Base-by-base conservation (phyloP, 2,797 vertebrate genomes). In the Clarias pachynema region DNA sequence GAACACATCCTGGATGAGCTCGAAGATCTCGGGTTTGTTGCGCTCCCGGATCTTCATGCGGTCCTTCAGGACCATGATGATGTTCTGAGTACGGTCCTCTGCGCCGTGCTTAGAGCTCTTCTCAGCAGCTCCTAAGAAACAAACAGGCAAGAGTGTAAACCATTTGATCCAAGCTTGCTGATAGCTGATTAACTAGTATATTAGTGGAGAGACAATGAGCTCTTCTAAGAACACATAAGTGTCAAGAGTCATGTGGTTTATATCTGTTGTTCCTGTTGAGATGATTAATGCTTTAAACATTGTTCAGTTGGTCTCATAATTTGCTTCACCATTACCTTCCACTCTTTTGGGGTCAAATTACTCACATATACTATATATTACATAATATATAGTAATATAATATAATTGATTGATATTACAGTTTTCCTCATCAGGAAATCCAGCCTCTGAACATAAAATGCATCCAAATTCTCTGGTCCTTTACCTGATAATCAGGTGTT, bases 21-120 rank as follows among this genome's bases (percentile, higher is more conserved):
- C 98, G 75, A 99, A 99, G 91, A 99, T 99, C 94, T 99, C 98
- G 0, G 98, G 98, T 86, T 99, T 99, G 94, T 99, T 99, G 89
- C 98, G 94, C 91, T 99, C 98, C 3, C 98, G 95, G 93, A 99
- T 99, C 94, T 99, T 99, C 98, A 99, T 99, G 86, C 98, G 97
- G 91, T 99, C 98, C 90, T 99, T 99, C 82, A 99, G 94, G 86
- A 98, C 98, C 97, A 98, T 99, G 93, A 99, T 99, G 91, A 99
- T 99, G 89, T 98, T 99, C 94, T 98, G 97, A 0, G 98, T 99
- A 29, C 98, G 93, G 91, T 99, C 98, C 91, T 99, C 98, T 0
- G 98, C 98, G 0, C 98, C 98, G 0, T 99, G 98, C 90, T 99
- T 99, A 26, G 98, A 99, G 91, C 98, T 98, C 91, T 99, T 99